Evolutionary conservation across 2,888 invertebrate species (phyloP).

Genomic region (Agonopterix heracliana): DNA sequence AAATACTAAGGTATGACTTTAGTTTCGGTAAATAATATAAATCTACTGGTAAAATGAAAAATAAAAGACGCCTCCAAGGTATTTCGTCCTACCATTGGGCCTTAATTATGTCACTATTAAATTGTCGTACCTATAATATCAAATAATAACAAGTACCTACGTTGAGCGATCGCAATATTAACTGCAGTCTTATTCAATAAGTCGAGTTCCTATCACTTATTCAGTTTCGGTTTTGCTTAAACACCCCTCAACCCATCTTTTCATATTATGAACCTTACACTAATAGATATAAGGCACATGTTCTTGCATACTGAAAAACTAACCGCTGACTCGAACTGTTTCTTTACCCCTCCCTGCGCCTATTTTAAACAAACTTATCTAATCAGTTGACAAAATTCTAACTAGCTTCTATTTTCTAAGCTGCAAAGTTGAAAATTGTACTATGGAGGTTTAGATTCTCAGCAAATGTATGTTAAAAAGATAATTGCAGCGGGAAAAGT

Average conservation of each 20-base stretch:
- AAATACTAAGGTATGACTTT: too few relatives aligned
- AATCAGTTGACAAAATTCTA: neutral
- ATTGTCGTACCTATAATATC: too few relatives aligned
- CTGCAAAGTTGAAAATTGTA: too few relatives aligned
- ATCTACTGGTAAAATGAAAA: too few relatives aligned
- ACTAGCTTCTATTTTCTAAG: neutral
- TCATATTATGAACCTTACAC: too few relatives aligned
- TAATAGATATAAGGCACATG: too few relatives aligned
- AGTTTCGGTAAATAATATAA: too few relatives aligned
- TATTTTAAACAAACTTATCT: neutral
- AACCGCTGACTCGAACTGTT: slow-evolving; percentile 19
- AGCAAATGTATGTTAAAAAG: neutral
- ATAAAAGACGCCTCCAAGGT: too few relatives aligned
- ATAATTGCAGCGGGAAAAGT: slow-evolving; percentile 38
- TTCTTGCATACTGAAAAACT: slow-evolving; percentile 17
- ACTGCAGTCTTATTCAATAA: slow-evolving; percentile 16
- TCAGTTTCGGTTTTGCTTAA: slow-evolving; percentile 31
- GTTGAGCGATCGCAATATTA: slow-evolving; percentile 1
- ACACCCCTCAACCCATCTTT: too few relatives aligned
- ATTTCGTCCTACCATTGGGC: too few relatives aligned
- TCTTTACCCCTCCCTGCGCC: slow-evolving; percentile 18
- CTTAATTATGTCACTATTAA: too few relatives aligned
- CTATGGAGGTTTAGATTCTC: too few relatives aligned
- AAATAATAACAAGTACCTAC: slow-evolving; percentile 1
- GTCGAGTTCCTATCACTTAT: slow-evolving; percentile 26